Base-by-base conservation (phyloP, 2,888 invertebrate species). In the Dynastes hyllus region DNA sequence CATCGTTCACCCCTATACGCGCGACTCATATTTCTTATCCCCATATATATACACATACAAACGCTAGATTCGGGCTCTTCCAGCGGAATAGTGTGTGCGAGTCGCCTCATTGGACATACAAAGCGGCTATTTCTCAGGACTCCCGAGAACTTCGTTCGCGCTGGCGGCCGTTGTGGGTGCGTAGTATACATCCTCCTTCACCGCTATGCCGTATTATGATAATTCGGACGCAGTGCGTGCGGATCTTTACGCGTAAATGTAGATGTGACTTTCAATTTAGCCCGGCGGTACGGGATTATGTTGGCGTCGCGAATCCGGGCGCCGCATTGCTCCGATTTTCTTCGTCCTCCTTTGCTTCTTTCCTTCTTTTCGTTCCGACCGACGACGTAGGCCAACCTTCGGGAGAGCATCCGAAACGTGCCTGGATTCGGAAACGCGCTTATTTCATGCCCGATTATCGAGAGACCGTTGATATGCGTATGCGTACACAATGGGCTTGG, bases 291-390 rank as follows among this genome's bases (percentile, higher is more conserved):
- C 87, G 85, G 88, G 89, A 88, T 88, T 89, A 89, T 87, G 87
- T 83, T 88, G 88, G 88, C 89, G 89, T 88, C 89, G 87, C 87
- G 84, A 85, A 87, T 88, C 88, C 87, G 87, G 89, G 88, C 89
- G 88, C 87, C 87, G 82, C 81, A 81, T 81, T 75, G 73, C 73
- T 75, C 73, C 73, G 73, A 16, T 75, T 71, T 73, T 75, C 73
- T 55, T 61, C 61, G 55, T 75, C 61, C 61, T 75, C 45, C 61
- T 51, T 51, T 69, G 6, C 69, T 50, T 69, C 69, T 69, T 69
- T 45, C 61, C 27, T 51, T 69, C 27, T 51, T 69, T 37, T 53
- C 69, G n/a, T 69, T 45, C 51, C 69, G 27, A 22, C 67, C 67
- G 40, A 37, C 32, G 32, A 29, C 69, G 50, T 67, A 27, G 67